A percentile compares a stretch with the other conserved stretches of the same genome.
Evolutionary conservation across 2,888 invertebrate genomes (phyloP).

Genomic region (Drosophila leonis): DNA sequence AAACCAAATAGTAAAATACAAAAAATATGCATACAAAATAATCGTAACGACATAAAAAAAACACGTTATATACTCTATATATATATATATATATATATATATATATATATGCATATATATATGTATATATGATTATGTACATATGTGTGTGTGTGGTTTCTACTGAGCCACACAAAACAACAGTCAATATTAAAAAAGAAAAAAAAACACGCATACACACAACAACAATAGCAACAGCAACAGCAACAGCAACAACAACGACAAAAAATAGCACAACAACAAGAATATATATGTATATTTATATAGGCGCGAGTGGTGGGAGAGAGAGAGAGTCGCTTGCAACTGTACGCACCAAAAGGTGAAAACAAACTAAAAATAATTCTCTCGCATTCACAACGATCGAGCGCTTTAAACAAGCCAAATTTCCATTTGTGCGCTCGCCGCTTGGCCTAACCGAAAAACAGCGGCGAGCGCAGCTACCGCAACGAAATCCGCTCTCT

Average conservation of each 20-base stretch:
- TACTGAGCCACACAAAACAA: constrained; percentile 10
- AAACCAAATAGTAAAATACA: constrained; percentile 32
- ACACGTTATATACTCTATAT: not conserved
- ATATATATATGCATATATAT: not conserved
- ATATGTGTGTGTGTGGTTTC: constrained; percentile 3
- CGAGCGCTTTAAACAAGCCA: constrained; percentile 58
- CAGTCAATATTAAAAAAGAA: constrained; percentile 13
- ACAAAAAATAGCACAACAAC: constrained; percentile 14
- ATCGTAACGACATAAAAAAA: constrained; percentile 1
- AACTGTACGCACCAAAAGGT: constrained; percentile 75
- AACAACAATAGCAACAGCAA: constrained; percentile 4
- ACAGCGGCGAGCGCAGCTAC: constrained; percentile 16
- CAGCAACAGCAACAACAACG: constrained; percentile 2
- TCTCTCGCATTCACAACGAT: constrained; percentile 60
- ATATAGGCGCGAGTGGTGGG: constrained; percentile 6
- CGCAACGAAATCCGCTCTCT: constrained; percentile 30
- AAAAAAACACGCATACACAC: constrained; percentile 2
- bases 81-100: not conserved
- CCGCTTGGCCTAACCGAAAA: constrained; percentile 23
- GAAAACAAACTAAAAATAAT: constrained; percentile 78
- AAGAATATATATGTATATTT: not conserved
- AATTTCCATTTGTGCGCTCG: constrained; percentile 23
- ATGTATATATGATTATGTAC: not conserved
- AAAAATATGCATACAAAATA: constrained; percentile 8
- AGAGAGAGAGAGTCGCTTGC: constrained; percentile 29